phyloP scores from a whole-genome alignment of 2,113 vertebrate genomes.

The Anguilla japonica region DNA sequence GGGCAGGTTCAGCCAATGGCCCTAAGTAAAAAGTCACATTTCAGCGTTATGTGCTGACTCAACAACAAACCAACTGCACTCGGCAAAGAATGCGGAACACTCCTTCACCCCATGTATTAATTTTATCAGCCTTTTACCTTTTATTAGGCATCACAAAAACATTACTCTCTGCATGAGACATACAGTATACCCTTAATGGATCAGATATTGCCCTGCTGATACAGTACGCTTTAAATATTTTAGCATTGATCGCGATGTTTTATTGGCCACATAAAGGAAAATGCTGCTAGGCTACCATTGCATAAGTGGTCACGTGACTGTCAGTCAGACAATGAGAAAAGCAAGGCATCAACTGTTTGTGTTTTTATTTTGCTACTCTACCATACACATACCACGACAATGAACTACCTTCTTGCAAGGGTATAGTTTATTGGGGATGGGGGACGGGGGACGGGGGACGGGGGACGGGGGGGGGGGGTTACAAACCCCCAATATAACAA shows the following conservation, averaged over 20 bases:
- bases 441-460: too few relatives aligned
- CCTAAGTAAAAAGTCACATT: slow-evolving; percentile 9
- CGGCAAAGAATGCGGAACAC: not conserved
- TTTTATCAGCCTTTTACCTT: not conserved
- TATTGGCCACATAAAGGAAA: not conserved
- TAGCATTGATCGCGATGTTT: not conserved
- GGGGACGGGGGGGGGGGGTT: too few relatives aligned
- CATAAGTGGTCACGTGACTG: not conserved
- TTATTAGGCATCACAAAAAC: too few relatives aligned
- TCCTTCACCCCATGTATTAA: not conserved
- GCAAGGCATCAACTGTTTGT: too few relatives aligned
- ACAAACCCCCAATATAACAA: too few relatives aligned
- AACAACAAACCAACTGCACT: not conserved
- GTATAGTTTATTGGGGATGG: too few relatives aligned
- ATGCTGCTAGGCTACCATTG: not conserved
- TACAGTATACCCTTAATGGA: too few relatives aligned
- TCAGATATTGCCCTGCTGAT: not conserved
- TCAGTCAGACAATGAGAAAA: not conserved
- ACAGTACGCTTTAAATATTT: not conserved
- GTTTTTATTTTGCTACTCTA: too few relatives aligned
- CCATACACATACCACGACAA: too few relatives aligned
- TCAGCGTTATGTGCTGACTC: slow-evolving; percentile 4
- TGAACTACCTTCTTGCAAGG: too few relatives aligned
- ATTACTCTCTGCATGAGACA: too few relatives aligned
- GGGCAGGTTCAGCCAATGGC: not conserved